These are phyloP conservation scores for Drosophila sordidula DNA, from an alignment of 2,888 invertebrate genomes.

Conservation along the genomic window DNA sequence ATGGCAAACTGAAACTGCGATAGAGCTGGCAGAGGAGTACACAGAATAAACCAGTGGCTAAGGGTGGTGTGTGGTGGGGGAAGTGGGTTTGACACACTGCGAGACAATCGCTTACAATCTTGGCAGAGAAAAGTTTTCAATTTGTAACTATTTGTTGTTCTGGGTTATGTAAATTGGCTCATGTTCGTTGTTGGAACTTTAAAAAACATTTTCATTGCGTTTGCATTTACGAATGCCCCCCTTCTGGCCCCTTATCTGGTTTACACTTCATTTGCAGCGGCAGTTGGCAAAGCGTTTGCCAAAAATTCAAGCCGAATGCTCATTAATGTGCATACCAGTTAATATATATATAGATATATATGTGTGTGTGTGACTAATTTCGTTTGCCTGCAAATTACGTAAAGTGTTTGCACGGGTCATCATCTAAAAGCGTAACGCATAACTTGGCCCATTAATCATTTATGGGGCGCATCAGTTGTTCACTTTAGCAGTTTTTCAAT, in stretches of 20 bases:
- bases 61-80: background rate
- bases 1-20: constrained; percentile 53
- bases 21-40: constrained; percentile 15
- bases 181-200: constrained; percentile 53
- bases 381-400: constrained; percentile 49
- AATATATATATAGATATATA: constrained; percentile 21
- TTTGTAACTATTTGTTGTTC: constrained; percentile 80
- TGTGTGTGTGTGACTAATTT: constrained; percentile 64
- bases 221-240: constrained; percentile 41
- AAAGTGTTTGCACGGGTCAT: constrained; percentile 58
- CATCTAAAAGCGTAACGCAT: constrained; percentile 47
- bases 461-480: constrained; percentile 63
- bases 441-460: constrained; percentile 80
- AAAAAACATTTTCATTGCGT: constrained; percentile 67
- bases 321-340: constrained; percentile 65
- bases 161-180: constrained; percentile 77
- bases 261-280: constrained; percentile 75
- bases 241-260: constrained; percentile 44
- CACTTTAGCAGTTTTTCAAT: constrained; percentile 52
- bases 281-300: constrained; percentile 55
- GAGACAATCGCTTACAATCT: constrained; percentile 79
- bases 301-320: constrained; percentile 62
- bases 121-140: constrained; percentile 77
- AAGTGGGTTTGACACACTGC: constrained; percentile 13
- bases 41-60: constrained; percentile 1